Conservation (phyloP, 2,888 invertebrate genomes). For the Hybos culiciformis region DNA sequence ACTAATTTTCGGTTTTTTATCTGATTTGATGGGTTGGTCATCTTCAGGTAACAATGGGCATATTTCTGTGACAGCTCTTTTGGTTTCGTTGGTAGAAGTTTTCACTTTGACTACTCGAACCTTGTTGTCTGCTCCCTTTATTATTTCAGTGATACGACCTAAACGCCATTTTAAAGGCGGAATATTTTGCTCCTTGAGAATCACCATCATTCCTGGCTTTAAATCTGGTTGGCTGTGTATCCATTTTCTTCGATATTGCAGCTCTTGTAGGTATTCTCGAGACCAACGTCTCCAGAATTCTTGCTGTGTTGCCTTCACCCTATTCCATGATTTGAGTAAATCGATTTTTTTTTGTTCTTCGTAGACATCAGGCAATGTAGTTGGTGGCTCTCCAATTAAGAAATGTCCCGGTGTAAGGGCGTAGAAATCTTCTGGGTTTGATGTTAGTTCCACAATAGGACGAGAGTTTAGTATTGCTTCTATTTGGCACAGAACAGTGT, state of each 20-base stretch:
- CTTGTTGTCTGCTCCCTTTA: neutral
- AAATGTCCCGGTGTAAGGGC: neutral
- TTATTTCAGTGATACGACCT: neutral
- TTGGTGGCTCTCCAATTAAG: neutral
- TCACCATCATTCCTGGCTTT: neutral
- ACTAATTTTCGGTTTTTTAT: too few relatives aligned
- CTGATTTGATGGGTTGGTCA: too few relatives aligned
- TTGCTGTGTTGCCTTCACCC: neutral
- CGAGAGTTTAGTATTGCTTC: constrained; percentile 18
- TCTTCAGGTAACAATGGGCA: too few relatives aligned
- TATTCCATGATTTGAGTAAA: neutral
- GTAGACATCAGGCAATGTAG: neutral
- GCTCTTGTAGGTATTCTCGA: neutral
- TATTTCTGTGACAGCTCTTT: too few relatives aligned
- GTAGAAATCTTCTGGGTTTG: constrained; percentile 14
- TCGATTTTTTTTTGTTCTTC: neutral
- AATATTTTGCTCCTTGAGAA: neutral
- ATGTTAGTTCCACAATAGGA: constrained; percentile 12
- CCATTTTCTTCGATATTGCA: neutral
- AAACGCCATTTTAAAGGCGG: neutral
- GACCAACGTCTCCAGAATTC: neutral
- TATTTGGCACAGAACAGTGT: constrained; percentile 14
- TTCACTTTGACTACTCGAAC: neutral
- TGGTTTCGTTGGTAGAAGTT: too few relatives aligned
- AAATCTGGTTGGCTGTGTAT: neutral